These are phyloP conservation scores for Nesogale talazaci DNA, from an alignment of 2,113 vertebrate species.

Conservation along the genomic window DNA sequence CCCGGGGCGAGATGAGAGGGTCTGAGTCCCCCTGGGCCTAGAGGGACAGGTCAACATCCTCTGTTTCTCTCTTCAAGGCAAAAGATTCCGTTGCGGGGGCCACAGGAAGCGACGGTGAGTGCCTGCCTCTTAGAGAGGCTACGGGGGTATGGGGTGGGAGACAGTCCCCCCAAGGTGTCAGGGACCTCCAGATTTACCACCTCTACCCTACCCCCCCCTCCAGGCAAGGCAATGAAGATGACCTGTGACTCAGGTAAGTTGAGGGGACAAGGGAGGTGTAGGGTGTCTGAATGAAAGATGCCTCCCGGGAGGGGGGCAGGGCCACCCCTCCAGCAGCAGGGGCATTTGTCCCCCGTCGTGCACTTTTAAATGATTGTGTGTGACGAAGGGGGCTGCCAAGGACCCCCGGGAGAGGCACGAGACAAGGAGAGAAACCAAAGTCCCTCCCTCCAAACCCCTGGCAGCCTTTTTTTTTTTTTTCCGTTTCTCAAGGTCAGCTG, in stretches of 20 bases:
- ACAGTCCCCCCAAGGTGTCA: not conserved
- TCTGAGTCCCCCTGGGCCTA: not conserved
- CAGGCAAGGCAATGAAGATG: conserved; percentile 62
- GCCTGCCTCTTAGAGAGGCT: accelerated
- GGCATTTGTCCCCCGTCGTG: not conserved
- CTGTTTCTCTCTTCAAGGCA: conserved; percentile 84
- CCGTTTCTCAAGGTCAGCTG: not conserved
- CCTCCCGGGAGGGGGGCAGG: not conserved
- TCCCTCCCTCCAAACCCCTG: accelerated
- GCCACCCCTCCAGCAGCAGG: not conserved
- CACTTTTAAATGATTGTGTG: not conserved
- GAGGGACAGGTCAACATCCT: not conserved
- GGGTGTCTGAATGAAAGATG: not conserved
- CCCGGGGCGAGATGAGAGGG: not conserved
- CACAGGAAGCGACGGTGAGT: conserved; percentile 85
- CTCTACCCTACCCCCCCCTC: not conserved
- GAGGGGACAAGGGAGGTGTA: too few species aligned
- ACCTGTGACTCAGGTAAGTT: conserved; percentile 54
- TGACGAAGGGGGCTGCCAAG: not conserved
- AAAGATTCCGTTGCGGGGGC: conserved; percentile 87
- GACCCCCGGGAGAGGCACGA: not conserved
- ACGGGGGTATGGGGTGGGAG: not conserved
- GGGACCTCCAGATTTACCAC: not conserved
- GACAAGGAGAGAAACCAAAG: not conserved
- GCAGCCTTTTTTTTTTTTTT: conserved; percentile 13